Base-by-base conservation (phyloP, 2,888 invertebrate species). In the Sarcophaga carnaria region DNA sequence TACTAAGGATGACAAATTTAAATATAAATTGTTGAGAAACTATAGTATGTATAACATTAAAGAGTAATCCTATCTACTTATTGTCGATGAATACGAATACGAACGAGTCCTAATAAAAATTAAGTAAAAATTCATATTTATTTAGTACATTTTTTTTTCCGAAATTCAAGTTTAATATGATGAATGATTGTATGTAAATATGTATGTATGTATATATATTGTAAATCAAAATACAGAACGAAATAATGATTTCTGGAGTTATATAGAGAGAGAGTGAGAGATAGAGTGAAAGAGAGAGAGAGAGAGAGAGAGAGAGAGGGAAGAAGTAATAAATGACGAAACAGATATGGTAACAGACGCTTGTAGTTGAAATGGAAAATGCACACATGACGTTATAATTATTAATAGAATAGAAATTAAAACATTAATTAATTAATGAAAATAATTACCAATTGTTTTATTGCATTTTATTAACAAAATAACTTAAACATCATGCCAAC, bases 301-400 rank as follows among this genome's bases (percentile, higher is more conserved):
- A 82, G 45, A 63, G 74, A 71, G 80, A 76, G 72, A 79, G 45
- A 63, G 74, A 71, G 80, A 76, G 72, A 79, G 63, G 75, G 85
- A 85, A 66, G 37, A 70, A 84, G 12, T 54, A 66, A 66, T 69
- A 60, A 22, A 63, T 63, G 66, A 70, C 27, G 63, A 85, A 17
- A 70, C 66, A 49, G 86, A 78, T 83, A 80, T 79, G 83, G 80
- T 75, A 86, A 82, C 76, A 81, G 86, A 79, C 76, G 76, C 71
- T 74, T 70, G 27, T 60, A 64, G 74, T 78, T 69, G 37, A 63
- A 54, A 20, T 27, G 12, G 37, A 10, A 45, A 64, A 79, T 69
- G 72, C 49, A 64, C 27, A 67, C 64, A 64, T 80, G 80, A 79
- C 81, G 81, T 60, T 74, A 54, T 20, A 60, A 60, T n/a, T 25